These are phyloP conservation scores for Apodemus speciosus DNA, from an alignment of 2,113 vertebrate genomes.

Conservation along the genomic window DNA sequence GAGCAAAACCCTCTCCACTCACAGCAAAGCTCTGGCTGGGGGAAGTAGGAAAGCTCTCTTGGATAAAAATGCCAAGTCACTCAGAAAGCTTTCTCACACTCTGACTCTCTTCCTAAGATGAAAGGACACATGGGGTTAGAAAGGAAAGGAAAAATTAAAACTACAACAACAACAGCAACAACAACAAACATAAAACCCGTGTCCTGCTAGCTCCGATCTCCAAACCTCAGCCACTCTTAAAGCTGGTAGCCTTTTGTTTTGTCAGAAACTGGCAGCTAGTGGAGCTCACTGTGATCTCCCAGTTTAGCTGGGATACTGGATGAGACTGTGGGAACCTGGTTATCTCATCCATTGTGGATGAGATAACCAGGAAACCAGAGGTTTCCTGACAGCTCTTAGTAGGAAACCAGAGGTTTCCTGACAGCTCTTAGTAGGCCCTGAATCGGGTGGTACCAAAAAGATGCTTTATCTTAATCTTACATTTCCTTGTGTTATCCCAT, in stretches of 20 bases:
- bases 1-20: not conserved
- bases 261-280: not conserved
- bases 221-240: not conserved
- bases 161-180: not conserved
- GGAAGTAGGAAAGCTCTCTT: not conserved
- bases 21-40: not conserved
- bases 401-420: not conserved
- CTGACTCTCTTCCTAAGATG: not conserved
- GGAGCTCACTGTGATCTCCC: not conserved
- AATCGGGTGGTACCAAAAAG: not conserved
- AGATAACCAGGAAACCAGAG: too few relatives aligned
- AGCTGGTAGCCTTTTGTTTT: not conserved
- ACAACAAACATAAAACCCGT: not conserved
- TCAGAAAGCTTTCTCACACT: not conserved
- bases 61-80: not conserved
- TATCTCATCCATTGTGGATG: not conserved
- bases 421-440: not conserved
- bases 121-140: not conserved
- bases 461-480: slow-evolving; percentile 13
- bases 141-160: not conserved
- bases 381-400: not conserved
- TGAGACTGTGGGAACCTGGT: not conserved
- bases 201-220: not conserved
- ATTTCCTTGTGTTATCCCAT: slow-evolving; percentile 36
- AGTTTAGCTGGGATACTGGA: not conserved